Base-by-base conservation (phyloP, 1,140 invertebrate species). In the Cyclargus thomasi region DNA sequence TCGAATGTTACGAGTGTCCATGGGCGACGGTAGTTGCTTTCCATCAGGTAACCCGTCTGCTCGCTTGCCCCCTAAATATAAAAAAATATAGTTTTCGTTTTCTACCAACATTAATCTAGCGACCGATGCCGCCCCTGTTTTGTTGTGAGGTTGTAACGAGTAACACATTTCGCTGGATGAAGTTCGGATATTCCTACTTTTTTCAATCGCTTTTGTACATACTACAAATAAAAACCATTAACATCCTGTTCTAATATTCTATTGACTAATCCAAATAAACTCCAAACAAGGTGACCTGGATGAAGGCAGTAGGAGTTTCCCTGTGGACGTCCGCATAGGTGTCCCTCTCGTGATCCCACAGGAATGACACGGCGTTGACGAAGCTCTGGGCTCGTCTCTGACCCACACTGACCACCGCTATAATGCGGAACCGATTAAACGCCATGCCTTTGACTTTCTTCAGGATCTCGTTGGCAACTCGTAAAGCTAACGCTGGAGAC, bases 291-390 rank as follows among this genome's bases (percentile, higher is more conserved):
- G 83, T 89, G 21, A 85, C 75, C 67, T 89, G 85, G 47, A 88
- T 74, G 22, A 85, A 83, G 1, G 80, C 79, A 8, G 81, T 81
- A 18, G 69, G 70, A 1, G 74, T 73, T 23, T 88, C 86, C 23
- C 82, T 75, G 1, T 81, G 70, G 0, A 80, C 39, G 47, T 90
- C 75, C 0, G 83, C 78, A 53, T 83, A 83, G 23, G 67, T 78
- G 57, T 90, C 87, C 21, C 85, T 76, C 6, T 85, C 81, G 39
- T 83, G 76, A 68, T 90, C 88, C 88, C 88, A 90, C 2, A 90
- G 55, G 67, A 90, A 88, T 0, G 79, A 64, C 11, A 90, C 62
- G 2, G 82, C 78, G 63, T 88, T 90, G 66, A 82, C 88, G 66
- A 83, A 86, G 39, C 81, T 74, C 65, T 90, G 88, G 0, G 84